Base-by-base conservation (phyloP, 2,797 vertebrate genomes). In the Pterois miles region DNA sequence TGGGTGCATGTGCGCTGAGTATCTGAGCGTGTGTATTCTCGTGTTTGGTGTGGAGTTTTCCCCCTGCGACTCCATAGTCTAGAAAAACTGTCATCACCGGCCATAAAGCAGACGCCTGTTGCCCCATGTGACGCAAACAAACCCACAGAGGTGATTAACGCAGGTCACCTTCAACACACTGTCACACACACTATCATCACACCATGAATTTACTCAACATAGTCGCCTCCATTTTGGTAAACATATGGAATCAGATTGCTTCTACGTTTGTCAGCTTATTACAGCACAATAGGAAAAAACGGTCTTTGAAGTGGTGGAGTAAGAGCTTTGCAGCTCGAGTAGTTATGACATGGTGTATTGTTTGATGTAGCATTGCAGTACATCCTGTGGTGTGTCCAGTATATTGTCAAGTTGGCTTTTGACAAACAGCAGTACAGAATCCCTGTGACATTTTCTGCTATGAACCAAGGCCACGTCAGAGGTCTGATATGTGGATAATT, bases 21-120 rank as follows among this genome's bases (percentile, higher is more conserved):
- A 27, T 70, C 14, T 76, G 56, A 40, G 23, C 25, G 50, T 71
- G 33, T 46, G 54, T 80, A 20, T 75, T 29, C 5, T 23, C 52
- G 60, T 70, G 43, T 76, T 6, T 23, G 70, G 65, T 64, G 53
- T 48, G 12, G 36, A 38, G 9, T 72, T 86, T 77, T 57, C 29
- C 76, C 60, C 69, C 36, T 40, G 48, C 14, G 36, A 68, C 66
- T 59, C 43, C 52, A 76, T 60, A 56, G 65, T 76, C 67, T 48
- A 40, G 59, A 83, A 48, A 40, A 65, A 69, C 85, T 90, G 86
- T 93, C 91, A 85, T 88, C 86, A 88, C 84, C 23, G 18, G 72
- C 81, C 76, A 91, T 93, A 88, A 90, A 88, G 68, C 56, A 33
- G 52, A 62, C 5, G 68, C 53, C 70, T 59, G 82, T 77, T 74